phyloP scores from a whole-genome alignment of 2,797 vertebrate species.

The Sphenodon punctatus region DNA sequence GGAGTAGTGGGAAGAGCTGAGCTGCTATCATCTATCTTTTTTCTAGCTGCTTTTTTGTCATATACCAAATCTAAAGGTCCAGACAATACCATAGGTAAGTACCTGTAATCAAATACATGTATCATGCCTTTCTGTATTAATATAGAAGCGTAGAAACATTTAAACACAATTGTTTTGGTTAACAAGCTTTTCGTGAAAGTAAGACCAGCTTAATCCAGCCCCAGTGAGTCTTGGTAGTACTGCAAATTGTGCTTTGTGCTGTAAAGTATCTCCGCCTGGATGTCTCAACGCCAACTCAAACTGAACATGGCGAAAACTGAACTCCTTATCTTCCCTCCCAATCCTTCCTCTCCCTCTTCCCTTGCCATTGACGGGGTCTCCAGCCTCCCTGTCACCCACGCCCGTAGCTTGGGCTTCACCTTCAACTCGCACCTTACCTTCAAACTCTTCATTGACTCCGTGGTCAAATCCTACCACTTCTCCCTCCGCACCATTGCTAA shows the following conservation, averaged over 20 bases:
- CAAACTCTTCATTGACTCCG: too few species aligned
- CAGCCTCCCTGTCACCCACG: too few species aligned
- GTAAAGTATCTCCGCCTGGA: too few species aligned
- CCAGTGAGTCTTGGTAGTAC: not conserved
- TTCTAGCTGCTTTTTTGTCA: slow-evolving; percentile 93
- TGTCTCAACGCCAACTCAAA: too few species aligned
- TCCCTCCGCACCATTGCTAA: too few species aligned
- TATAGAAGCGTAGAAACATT: not conserved
- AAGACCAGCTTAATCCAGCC: not conserved
- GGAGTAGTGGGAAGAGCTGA: slow-evolving; percentile 98
- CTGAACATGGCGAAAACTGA: too few species aligned
- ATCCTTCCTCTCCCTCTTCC: too few species aligned
- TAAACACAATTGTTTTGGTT: not conserved
- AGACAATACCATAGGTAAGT: slow-evolving; percentile 91
- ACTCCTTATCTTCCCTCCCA: too few species aligned
- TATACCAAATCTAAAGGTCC: slow-evolving; percentile 94
- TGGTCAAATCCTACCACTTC: too few species aligned
- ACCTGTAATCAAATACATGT: not conserved
- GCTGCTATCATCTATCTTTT: slow-evolving; percentile 96
- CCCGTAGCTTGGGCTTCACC: too few species aligned
- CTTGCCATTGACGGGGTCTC: too few species aligned
- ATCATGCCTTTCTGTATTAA: not conserved
- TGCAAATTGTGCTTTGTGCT: not conserved
- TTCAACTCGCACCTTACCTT: too few species aligned
- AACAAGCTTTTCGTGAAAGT: not conserved